Evolutionary conservation across 1,140 invertebrate genomes (phyloP).

Genomic region (Aporrectodea caliginosa): DNA sequence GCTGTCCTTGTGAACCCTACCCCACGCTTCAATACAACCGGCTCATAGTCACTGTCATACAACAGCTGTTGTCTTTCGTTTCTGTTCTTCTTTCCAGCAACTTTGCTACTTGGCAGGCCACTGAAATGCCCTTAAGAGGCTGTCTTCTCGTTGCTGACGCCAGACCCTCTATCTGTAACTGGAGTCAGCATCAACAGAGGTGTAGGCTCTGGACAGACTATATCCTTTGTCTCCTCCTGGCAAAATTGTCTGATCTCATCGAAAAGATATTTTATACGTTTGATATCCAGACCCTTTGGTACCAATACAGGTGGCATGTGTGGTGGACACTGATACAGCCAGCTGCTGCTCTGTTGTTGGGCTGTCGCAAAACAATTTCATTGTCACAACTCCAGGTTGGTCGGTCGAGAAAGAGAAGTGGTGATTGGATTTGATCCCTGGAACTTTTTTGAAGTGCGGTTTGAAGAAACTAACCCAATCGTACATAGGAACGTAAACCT

Average conservation of each 20-base stretch:
- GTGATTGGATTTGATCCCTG: constrained; percentile 34
- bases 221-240: constrained; percentile 2
- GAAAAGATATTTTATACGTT: constrained; percentile 21
- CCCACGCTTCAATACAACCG: too few relatives aligned
- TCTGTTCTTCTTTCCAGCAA: too few relatives aligned
- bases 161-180: too few relatives aligned
- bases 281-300: constrained; percentile 19
- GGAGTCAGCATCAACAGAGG: too few relatives aligned
- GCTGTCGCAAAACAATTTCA: constrained; percentile 10
- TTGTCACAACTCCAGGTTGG: constrained; percentile 8
- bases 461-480: constrained; percentile 35
- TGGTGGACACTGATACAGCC: not conserved
- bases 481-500: constrained; percentile 30
- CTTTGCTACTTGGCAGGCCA: too few relatives aligned
- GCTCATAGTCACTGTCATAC: not conserved
- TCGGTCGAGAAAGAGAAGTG: constrained; percentile 26
- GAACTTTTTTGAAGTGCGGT: constrained; percentile 31
- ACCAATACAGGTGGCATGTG: constrained; percentile 10
- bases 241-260: constrained; percentile 28
- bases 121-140: too few relatives aligned
- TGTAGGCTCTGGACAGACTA: constrained; percentile 16
- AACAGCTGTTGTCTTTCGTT: not conserved
- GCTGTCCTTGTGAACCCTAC: too few relatives aligned
- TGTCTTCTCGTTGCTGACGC: too few relatives aligned
- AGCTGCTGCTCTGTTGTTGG: constrained; percentile 10